These are phyloP conservation scores for Malthinus flaveolus DNA, from an alignment of 2,888 invertebrate genomes.

Conservation along the genomic window DNA sequence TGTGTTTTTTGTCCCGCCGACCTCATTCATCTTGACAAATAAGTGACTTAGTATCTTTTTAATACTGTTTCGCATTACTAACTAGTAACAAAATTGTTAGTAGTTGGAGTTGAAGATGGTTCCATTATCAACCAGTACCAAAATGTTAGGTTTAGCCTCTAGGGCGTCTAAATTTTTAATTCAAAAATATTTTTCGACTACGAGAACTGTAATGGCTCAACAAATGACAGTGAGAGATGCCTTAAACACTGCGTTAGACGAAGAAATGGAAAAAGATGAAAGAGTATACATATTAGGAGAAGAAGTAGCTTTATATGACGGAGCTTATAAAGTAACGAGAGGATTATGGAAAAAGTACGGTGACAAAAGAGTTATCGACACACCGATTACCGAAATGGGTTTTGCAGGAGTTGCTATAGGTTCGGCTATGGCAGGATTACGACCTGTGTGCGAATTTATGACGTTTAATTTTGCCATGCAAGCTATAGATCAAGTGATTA, in stretches of 20 bases:
- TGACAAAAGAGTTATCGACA: conserved; percentile 94
- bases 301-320: conserved; percentile 98
- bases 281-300: conserved; percentile 88
- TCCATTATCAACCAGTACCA: conserved; percentile 36
- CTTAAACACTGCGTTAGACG: conserved; percentile 92
- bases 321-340: conserved; percentile 92
- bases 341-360: conserved; percentile 99
- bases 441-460: conserved; percentile 97
- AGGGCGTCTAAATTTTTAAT: conserved; percentile 44
- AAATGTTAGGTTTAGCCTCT: conserved; percentile 47
- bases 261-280: conserved; percentile 94
- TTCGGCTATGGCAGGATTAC: conserved; percentile 88
- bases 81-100: neutral
- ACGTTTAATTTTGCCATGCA: conserved; percentile 99
- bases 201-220: conserved; percentile 55
- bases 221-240: conserved; percentile 96
- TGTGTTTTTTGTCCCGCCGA: neutral
- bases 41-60: neutral
- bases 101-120: conserved; percentile 34
- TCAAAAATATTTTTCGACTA: conserved; percentile 60
- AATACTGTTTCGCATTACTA: too few relatives aligned
- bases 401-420: conserved; percentile 96
- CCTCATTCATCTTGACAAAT: conserved; percentile 10
- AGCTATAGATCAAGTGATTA: conserved; percentile 96
- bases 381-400: conserved; percentile 98